Conservation (phyloP, 2,888 invertebrate species). For the Pandemis corylana region DNA sequence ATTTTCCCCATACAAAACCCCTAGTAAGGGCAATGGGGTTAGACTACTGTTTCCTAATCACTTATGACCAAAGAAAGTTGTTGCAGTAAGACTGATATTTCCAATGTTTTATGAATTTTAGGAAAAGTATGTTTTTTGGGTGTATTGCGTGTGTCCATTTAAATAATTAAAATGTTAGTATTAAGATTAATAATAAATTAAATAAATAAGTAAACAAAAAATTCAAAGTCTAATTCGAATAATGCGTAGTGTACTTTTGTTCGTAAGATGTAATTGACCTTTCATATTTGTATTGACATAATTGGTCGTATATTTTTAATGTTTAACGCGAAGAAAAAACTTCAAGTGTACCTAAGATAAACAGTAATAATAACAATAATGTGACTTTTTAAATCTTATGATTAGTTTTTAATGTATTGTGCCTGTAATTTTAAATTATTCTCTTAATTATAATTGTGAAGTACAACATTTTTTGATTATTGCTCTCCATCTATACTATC, state of each 20-base stretch:
- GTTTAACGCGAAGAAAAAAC: not conserved
- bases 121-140: not conserved
- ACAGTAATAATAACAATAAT: no score
- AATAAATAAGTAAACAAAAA: no score
- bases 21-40: conserved; percentile 59
- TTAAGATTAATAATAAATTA: no score
- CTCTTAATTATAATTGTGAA: not conserved
- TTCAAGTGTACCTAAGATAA: no score
- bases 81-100: conserved; percentile 1
- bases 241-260: no score
- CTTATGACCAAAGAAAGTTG: conserved; percentile 7
- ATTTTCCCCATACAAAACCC: conserved; percentile 68
- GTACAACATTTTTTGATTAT: not conserved
- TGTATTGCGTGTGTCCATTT: no score
- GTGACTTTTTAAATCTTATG: not conserved
- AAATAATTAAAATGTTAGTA: no score
- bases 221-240: not conserved
- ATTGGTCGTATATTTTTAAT: not conserved
- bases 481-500: no score
- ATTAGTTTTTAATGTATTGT: not conserved
- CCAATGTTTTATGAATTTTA: not conserved
- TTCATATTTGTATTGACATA: not conserved
- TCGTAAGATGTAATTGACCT: no score
- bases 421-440: not conserved
- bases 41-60: conserved; percentile 67